Conservation (phyloP, 2,797 vertebrate genomes). For the Enteromius viviparus region DNA sequence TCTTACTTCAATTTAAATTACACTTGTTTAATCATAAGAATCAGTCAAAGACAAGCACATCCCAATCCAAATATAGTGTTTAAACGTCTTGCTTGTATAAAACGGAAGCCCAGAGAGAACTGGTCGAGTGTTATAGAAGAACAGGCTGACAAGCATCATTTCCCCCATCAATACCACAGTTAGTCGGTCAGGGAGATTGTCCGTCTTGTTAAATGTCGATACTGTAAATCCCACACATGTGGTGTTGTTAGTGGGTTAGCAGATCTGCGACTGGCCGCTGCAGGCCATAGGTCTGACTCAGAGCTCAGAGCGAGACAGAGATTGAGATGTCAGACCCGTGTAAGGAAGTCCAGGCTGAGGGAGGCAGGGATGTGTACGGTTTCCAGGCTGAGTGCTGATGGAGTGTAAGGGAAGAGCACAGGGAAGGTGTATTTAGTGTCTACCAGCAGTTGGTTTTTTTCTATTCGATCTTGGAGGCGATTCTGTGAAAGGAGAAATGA, state of each 20-base stretch:
- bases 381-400: constrained; percentile 90
- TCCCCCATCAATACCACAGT: constrained; percentile 31
- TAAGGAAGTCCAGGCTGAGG: constrained; percentile 87
- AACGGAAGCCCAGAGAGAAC: neutral
- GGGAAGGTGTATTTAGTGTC: constrained; percentile 92
- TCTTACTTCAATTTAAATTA: constrained; percentile 14
- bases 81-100: constrained; percentile 31
- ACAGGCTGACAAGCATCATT: constrained; percentile 15
- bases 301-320: constrained; percentile 28
- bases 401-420: constrained; percentile 90
- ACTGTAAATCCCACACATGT: constrained; percentile 5
- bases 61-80: constrained; percentile 35
- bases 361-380: constrained; percentile 88
- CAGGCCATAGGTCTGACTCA: constrained; percentile 3
- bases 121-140: constrained; percentile 11
- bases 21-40: constrained; percentile 1
- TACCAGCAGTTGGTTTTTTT: constrained; percentile 85
- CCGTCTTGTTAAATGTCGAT: constrained; percentile 9
- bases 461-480: constrained; percentile 83
- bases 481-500: constrained; percentile 71
- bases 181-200: constrained; percentile 39
- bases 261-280: constrained; percentile 5
- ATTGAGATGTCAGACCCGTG: constrained; percentile 74
- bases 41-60: constrained; percentile 11
- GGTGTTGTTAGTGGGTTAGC: constrained; percentile 32